Evolutionary conservation across 2,797 vertebrate species (phyloP), one percentile per base, ranked within the genome.

Genomic region (Euthynnus affinis): DNA sequence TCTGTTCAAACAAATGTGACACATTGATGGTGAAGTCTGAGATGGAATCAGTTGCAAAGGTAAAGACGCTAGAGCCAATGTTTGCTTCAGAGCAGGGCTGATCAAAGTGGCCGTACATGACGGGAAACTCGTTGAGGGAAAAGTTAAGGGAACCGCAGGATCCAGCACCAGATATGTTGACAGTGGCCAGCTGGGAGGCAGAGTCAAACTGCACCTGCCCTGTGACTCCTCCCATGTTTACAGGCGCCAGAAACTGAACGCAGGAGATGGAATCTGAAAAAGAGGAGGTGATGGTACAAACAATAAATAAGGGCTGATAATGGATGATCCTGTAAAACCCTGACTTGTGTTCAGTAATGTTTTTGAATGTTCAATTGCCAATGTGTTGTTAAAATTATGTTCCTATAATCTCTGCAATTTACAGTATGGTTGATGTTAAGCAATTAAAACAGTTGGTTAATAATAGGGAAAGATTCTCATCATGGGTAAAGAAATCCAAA

Each of bases 221-320:
- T 7, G 13, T 94, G 67, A 96, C 89, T 22, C 94, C 95, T 4
- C 67, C 86, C 96, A 96, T 96, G 84, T 96, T 95, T n/a, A 97
- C 79, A 23, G 80, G 52, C 0, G 94, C 95, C 53, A 34, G 12
- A 84, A 94, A 96, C 27, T 65, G 82, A 70, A 82, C 71, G 63
- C 91, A 88, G 73, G 80, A 87, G 15, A 80, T 76, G 10, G 74
- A 76, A 84, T 85, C 96, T 95, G 81, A 70, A 91, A 90, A 75
- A 13, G 22, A 61, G 13, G 17, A 82, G 9, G 1, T 52, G 51
- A 65, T 58, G 3, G 18, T 51, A 6, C 37, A 32, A 29, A 5
- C 20, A 59, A 42, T 8, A 49, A 64, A 64, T 12, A n/a, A 1
- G n/a, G 8, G 0, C 10, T 14, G 1, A 51, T 34, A 7, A 18